These are phyloP conservation scores for Chalcis sispes DNA, from an alignment of 2,888 invertebrate genomes.

Conservation along the genomic window DNA sequence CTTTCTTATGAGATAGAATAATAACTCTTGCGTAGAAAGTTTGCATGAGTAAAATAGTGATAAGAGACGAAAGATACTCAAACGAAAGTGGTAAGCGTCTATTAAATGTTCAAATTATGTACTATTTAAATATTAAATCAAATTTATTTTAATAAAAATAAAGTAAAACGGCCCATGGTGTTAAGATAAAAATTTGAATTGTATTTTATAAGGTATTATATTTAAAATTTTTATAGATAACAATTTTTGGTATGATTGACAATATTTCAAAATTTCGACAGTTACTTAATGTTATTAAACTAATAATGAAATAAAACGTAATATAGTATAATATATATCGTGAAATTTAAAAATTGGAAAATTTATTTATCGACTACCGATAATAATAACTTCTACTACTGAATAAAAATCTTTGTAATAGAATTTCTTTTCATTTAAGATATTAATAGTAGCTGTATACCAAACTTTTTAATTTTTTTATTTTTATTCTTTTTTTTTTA, in stretches of 20 bases:
- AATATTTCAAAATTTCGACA: neutral
- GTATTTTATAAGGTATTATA: neutral
- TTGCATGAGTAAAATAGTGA: conserved; percentile 12
- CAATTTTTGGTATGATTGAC: neutral
- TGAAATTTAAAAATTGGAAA: no score
- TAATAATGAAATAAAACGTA: neutral
- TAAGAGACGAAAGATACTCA: conserved; percentile 28
- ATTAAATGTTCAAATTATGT: neutral
- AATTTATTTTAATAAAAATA: neutral
- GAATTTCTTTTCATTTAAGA: no score
- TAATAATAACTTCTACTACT: conserved; percentile 4
- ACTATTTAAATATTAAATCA: no score
- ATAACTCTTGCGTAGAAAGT: neutral
- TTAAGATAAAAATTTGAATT: no score
- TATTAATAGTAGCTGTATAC: no score
- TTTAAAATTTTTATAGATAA: neutral
- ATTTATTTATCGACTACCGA: conserved; percentile 15
- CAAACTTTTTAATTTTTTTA: no score
- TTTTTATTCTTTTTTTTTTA: no score
- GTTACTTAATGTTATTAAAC: neutral
- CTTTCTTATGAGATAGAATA: neutral
- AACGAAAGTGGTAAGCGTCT: conserved; percentile 11
- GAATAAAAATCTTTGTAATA: no score
- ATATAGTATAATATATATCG: no score
- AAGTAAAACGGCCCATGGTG: no score